Percentiles rank a stretch among this genome's conserved stretches.
phyloP scores from a whole-genome alignment of 2,888 invertebrate genomes.

The Cerastoderma edule region DNA sequence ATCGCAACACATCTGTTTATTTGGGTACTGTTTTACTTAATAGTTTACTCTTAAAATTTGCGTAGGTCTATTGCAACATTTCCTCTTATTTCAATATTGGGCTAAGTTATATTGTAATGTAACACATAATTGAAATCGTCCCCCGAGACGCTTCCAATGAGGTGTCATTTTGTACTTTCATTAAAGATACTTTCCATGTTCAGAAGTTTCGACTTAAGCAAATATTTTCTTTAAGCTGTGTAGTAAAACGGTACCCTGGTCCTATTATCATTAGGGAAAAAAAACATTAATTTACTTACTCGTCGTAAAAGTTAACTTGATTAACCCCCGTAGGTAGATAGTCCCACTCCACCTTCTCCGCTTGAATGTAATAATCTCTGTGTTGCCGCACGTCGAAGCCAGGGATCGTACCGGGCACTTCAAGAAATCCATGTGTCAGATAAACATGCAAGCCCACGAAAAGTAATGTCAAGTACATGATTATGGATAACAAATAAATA shows the following conservation, averaged over 20 bases:
- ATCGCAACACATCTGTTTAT: too few species aligned
- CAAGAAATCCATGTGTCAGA: constrained; percentile 11
- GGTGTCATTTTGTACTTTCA: neutral
- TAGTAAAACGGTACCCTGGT: neutral
- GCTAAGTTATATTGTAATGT: neutral
- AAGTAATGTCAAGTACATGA: neutral
- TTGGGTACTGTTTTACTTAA: too few species aligned
- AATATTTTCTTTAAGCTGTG: neutral
- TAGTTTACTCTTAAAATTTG: too few species aligned
- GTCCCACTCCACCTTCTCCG: constrained; percentile 56
- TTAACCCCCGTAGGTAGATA: constrained; percentile 49
- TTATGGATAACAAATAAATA: neutral
- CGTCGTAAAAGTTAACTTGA: constrained; percentile 38
- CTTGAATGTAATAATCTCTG: constrained; percentile 49
- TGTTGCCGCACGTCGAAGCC: constrained; percentile 43
- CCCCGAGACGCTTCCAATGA: neutral
- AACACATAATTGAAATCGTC: neutral
- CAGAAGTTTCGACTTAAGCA: too few species aligned
- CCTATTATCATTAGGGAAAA: neutral
- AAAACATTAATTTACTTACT: constrained; percentile 33
- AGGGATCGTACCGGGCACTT: constrained; percentile 35
- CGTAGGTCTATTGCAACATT: too few species aligned
- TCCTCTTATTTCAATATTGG: too few species aligned
- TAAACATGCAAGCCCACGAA: neutral
- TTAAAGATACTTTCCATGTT: neutral